Base-by-base conservation (phyloP, 2,113 vertebrate species). In the Serilophus lunatus region DNA sequence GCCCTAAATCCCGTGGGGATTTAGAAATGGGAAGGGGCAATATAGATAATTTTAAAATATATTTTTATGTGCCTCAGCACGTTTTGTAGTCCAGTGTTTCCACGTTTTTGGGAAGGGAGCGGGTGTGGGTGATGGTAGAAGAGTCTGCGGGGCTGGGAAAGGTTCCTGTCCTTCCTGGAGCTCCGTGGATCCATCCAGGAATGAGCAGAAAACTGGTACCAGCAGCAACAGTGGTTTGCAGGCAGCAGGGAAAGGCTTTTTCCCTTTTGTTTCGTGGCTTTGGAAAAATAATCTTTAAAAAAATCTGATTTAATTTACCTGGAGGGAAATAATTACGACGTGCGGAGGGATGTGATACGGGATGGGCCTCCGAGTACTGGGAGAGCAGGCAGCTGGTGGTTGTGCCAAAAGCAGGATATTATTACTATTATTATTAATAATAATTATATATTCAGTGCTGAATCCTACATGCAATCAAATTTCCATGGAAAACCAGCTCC, bases 31-130 rank as follows among this genome's bases (percentile, higher is more conserved):
- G 3, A 42, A 49, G 65, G 64, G 29, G 51, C 33, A 28, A 4
- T 2, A 8, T 0, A 10, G 20, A 33, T 35, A 13, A 6, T 53
- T 59, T 13, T 3, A 6, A 53, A 45, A 45, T 45, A 7, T 35
- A 65, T 17, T 22, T 54, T 10, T 2, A 6, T 3, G 53, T 10
- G 8, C 35, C 2, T 61, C 31, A 10, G 42, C 1, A 1, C 18
- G 0, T 28, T 64, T 9, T 36, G 29, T 4, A 1, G 35, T 1
- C 6, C 0, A 5, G 16, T 10, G 9, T 77, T 35, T 1, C 38
- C 42, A 1, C 0, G 19, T 3, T 44, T 82, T 64, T 12, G 47
- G 79, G 10, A 50, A 51, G 70, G 78, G 63, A 84, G 44, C 2
- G 12, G 53, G 42, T 2, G 5, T 1, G 0, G 76, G 83, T 20